These are phyloP conservation scores for Cacoxenus indagator DNA, from an alignment of 2,888 invertebrate genomes.

Conservation along the genomic window DNA sequence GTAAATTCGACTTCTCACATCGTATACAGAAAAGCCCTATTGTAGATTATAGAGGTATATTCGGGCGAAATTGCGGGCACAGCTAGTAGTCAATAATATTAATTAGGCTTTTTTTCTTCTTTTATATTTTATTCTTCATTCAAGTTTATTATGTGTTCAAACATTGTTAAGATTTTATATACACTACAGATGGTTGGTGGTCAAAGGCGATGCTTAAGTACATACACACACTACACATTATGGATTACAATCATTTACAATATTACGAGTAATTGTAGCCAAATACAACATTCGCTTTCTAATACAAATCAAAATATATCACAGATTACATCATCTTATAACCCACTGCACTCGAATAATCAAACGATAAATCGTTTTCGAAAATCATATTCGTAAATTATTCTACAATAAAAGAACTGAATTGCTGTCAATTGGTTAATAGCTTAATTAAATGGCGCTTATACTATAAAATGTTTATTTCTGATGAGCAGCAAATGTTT, in stretches of 20 bases:
- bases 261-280: background rate
- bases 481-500: conserved; percentile 20
- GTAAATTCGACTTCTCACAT: too few relatives aligned
- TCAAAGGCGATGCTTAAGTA: conserved; percentile 19
- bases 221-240: background rate
- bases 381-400: background rate
- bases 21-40: too few relatives aligned
- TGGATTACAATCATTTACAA: conserved; percentile 10
- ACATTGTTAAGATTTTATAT: background rate
- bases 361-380: background rate
- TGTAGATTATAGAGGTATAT: too few relatives aligned
- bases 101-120: too few relatives aligned
- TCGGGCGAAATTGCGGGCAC: too few relatives aligned
- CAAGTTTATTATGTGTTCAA: background rate
- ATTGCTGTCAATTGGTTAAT: conserved; percentile 13
- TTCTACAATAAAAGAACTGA: conserved; percentile 2
- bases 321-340: conserved; percentile 34
- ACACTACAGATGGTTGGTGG: conserved; percentile 1
- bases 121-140: background rate
- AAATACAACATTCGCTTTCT: conserved; percentile 7
- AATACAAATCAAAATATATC: conserved; percentile 29
- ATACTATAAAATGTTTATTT: conserved; percentile 1
- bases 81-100: too few relatives aligned
- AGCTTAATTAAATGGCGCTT: conserved; percentile 17
- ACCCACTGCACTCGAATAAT: background rate